A percentile compares a stretch with the other conserved stretches of the same genome.
phyloP scores from a whole-genome alignment of 2,113 vertebrate species.

The Illadopsis cleaveri region DNA sequence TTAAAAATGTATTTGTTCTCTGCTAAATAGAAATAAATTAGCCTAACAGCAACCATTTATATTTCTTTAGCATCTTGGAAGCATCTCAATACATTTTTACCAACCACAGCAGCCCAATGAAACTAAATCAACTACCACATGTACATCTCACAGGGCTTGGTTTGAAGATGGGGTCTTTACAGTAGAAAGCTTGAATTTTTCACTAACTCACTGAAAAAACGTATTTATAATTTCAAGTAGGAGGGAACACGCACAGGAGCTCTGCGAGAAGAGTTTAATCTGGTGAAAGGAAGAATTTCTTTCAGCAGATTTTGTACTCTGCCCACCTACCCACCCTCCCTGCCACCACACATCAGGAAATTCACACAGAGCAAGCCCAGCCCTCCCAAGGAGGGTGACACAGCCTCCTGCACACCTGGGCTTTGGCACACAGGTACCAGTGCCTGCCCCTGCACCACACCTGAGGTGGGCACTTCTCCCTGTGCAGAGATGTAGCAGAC shows the following conservation, averaged over 20 bases:
- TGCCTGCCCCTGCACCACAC: not conserved
- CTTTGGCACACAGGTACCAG: not conserved
- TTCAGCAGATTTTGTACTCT: not conserved
- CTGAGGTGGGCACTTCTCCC: not conserved
- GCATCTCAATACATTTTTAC: not conserved
- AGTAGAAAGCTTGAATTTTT: not conserved
- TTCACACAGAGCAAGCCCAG: not conserved
- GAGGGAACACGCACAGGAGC: not conserved
- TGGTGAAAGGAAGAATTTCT: not conserved
- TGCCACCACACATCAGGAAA: not conserved
- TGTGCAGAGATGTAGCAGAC: not conserved
- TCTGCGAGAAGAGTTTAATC: not conserved
- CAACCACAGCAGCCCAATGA: not conserved
- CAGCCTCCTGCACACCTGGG: not conserved
- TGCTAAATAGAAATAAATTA: constrained; percentile 39
- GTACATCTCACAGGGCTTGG: not conserved
- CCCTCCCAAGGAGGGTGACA: not conserved
- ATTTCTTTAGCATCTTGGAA: constrained; percentile 7
- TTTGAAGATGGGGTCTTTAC: not conserved
- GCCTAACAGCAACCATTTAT: not conserved
- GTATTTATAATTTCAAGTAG: constrained; percentile 33
- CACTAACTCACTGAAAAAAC: not conserved
- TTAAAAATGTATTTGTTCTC: constrained; percentile 40
- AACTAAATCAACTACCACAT: not conserved
- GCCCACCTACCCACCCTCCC: not conserved